Base-by-base conservation (phyloP, 2,888 invertebrate genomes). In the Anthoptus insignis region DNA sequence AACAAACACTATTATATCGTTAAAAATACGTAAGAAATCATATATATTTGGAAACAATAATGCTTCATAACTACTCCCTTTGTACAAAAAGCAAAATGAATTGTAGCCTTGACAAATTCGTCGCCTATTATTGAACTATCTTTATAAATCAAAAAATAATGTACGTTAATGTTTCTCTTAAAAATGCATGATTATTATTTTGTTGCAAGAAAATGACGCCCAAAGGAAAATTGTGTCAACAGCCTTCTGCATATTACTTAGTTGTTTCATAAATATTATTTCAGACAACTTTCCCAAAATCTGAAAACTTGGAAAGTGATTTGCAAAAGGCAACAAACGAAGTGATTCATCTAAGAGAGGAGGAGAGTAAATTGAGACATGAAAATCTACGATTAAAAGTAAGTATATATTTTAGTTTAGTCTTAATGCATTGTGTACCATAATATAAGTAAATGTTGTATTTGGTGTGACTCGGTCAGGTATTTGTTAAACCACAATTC, bases 361-460 rank as follows among this genome's bases (percentile, higher is more conserved):
- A 97, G 79, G 96, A 97, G 82, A 96, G 95, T 88, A 94, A 94
- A 84, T 93, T 98, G 87, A 95, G 97, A 91, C 96, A 97, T 91
- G 98, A 98, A 91, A 97, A 97, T 94, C 93, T 97, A 78, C 95
- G 95, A 88, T 94, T 98, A 83, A 98, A 97, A 95, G 97, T 97
- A 91, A 91, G 90, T 84, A 56, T 54, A 42, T 8, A 2, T 19
- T 39, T 42, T 39, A 4, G 21, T 39, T 24, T 61, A 61, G 47
- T 34, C 37, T 45, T 16, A 27, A 37, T 61, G 53, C 53, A 61
- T 54, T 47, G 32, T 27, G 45, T 53, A 57, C 21, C 9, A 32
- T 57, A 16, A 56, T 53, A 39, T 61, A 45, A 49, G 14, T 56
- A 5, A 49, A 64, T 64, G 56, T 64, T 57, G 54, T 64, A 50